These are phyloP conservation scores for Rhinatrema bivittatum DNA, from an alignment of 2,797 vertebrate species.

Conservation along the genomic window DNA sequence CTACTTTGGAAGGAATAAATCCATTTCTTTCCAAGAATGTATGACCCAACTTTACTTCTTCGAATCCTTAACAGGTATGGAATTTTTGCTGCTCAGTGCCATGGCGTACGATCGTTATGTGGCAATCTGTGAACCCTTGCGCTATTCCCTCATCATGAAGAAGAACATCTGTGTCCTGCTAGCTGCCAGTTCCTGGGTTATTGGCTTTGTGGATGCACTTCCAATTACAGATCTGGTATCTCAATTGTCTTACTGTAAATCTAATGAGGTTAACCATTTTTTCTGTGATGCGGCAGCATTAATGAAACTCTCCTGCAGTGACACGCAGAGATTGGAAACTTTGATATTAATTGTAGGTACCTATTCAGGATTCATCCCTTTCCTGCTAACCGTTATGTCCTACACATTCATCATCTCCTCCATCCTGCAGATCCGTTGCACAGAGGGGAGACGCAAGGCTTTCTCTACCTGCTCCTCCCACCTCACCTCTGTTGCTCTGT, in stretches of 20 bases:
- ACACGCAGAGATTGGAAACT: too few species aligned
- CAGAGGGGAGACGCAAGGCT: constrained; percentile 16
- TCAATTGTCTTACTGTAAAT: constrained; percentile 27
- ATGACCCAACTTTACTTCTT: constrained; percentile 40
- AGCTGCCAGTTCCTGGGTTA: constrained; percentile 22
- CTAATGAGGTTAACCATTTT: constrained; percentile 35
- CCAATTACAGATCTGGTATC: constrained; percentile 35
- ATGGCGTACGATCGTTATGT: constrained; percentile 38
- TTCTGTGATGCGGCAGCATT: constrained; percentile 32
- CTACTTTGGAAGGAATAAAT: constrained; percentile 27
- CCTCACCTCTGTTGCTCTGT: constrained; percentile 24
- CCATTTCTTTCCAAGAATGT: constrained; percentile 33
- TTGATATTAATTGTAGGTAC: too few species aligned
- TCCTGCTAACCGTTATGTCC: constrained; percentile 23
- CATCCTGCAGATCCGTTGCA: constrained; percentile 14
- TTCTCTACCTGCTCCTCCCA: constrained; percentile 35
- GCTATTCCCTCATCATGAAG: constrained; percentile 33
- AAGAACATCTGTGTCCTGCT: constrained; percentile 10
- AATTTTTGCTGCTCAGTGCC: constrained; percentile 30
- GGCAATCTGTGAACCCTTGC: constrained; percentile 34
- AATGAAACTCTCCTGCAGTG: constrained; percentile 31
- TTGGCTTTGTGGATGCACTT: constrained; percentile 29
- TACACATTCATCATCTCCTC: constrained; percentile 27
- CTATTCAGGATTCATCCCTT: too few species aligned
- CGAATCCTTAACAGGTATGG: constrained; percentile 36